These are phyloP conservation scores for Cynodonichthys magdalenae DNA, from an alignment of 2,797 vertebrate species.

Conservation along the genomic window DNA sequence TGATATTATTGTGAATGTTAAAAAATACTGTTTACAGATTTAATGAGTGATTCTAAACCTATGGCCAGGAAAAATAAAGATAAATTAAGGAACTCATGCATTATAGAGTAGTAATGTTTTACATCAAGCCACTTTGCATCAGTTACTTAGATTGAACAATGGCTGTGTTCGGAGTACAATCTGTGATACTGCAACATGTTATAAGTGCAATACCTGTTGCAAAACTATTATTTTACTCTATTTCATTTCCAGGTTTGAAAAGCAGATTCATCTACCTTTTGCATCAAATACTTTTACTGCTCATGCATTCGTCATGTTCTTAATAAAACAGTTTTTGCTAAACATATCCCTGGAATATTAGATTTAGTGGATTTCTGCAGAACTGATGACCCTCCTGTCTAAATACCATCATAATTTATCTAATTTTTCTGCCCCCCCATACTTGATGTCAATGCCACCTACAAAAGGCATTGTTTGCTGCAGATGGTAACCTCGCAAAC, in stretches of 20 bases:
- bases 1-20: too few relatives aligned
- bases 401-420: conserved; percentile 14
- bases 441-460: conserved; percentile 27
- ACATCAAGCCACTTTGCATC: too few relatives aligned
- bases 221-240: too few relatives aligned
- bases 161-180: too few relatives aligned
- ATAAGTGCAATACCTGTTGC: too few relatives aligned
- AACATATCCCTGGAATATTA: conserved; percentile 6
- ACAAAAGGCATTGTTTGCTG: conserved; percentile 52
- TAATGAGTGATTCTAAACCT: too few relatives aligned
- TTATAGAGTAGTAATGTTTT: too few relatives aligned
- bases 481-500: conserved; percentile 32
- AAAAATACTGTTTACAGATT: too few relatives aligned
- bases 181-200: too few relatives aligned
- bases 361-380: neutral
- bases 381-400: neutral
- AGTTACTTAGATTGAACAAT: too few relatives aligned
- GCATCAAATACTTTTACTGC: neutral
- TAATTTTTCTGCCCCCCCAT: conserved; percentile 30
- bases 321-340: conserved; percentile 6
- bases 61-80: too few relatives aligned
- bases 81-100: too few relatives aligned
- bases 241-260: neutral
- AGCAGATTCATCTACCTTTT: neutral
- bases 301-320: neutral